A percentile compares a stretch with the other conserved stretches of the same genome.
phyloP scores from a whole-genome alignment of 1,140 invertebrate species.

The Conopomorpha cramerella region DNA sequence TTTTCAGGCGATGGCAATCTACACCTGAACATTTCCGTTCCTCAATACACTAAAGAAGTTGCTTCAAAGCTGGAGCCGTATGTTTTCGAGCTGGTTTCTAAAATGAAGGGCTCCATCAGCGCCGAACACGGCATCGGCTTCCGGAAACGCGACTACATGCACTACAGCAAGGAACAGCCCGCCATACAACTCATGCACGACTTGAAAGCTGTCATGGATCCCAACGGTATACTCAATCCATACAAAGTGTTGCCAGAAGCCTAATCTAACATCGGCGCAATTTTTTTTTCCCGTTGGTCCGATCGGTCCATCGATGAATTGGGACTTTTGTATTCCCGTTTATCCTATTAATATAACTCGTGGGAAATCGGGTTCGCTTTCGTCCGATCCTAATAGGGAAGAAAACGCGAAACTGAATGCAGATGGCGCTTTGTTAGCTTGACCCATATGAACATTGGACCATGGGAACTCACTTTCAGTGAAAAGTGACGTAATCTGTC shows the following conservation, averaged over 20 bases:
- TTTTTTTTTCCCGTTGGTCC: too few species aligned
- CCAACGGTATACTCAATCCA: conserved; percentile 92
- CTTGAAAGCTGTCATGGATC: conserved; percentile 87
- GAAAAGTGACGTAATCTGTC: too few species aligned
- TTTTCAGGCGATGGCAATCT: conserved; percentile 85
- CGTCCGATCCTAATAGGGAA: too few species aligned
- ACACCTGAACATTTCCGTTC: conserved; percentile 84
- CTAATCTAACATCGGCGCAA: too few species aligned
- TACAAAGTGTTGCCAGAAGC: conserved; percentile 88
- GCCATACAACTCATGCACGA: conserved; percentile 82
- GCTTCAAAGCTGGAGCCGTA: conserved; percentile 82
- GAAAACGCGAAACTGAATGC: too few species aligned
- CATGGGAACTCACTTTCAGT: too few species aligned
- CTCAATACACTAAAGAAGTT: conserved; percentile 71
- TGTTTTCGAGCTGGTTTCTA: conserved; percentile 85
- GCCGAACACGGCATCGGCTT: conserved; percentile 96
- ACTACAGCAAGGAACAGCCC: conserved; percentile 78
- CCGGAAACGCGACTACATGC: conserved; percentile 84
- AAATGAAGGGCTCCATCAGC: conserved; percentile 85
- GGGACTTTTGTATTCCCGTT: too few species aligned
- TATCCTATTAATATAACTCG: too few species aligned
- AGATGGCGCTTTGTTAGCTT: too few species aligned
- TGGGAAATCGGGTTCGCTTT: too few species aligned
- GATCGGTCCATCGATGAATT: too few species aligned
- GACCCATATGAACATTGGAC: too few species aligned